These are phyloP conservation scores for Heliconius erato DNA, from an alignment of 2,888 invertebrate species.

Conservation along the genomic window DNA sequence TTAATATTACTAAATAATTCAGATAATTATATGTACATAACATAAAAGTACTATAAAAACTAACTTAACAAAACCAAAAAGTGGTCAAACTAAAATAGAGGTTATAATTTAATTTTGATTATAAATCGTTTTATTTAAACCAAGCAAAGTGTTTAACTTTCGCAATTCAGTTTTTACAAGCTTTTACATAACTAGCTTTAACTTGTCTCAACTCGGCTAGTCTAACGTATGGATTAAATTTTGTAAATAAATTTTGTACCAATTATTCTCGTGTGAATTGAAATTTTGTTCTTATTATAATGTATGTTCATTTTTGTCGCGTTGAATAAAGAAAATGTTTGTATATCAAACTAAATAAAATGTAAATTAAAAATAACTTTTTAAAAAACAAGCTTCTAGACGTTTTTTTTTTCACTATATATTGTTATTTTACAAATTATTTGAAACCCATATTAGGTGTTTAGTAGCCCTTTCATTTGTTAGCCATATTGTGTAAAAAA, in stretches of 20 bases:
- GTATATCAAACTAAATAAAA: background rate
- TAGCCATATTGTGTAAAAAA: too few species aligned
- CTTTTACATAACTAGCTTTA: background rate
- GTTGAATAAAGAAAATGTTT: background rate
- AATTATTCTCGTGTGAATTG: background rate
- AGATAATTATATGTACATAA: too few species aligned
- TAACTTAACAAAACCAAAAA: background rate
- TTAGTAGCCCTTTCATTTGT: too few species aligned
- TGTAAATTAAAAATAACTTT: too few species aligned
- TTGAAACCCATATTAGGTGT: too few species aligned
- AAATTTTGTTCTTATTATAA: background rate
- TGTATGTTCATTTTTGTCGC: background rate
- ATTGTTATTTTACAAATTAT: too few species aligned
- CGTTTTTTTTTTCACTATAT: too few species aligned
- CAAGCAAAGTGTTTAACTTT: background rate
- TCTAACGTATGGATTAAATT: background rate
- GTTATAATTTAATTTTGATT: background rate
- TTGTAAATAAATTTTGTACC: background rate
- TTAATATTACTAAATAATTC: too few species aligned
- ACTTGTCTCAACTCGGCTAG: background rate
- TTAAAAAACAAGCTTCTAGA: too few species aligned
- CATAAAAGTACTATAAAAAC: too few species aligned
- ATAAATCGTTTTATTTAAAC: background rate
- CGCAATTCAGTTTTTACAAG: background rate
- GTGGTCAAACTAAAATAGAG: background rate